Conservation (phyloP, 2,888 invertebrate species). For the Ophonus ardosiacus region DNA sequence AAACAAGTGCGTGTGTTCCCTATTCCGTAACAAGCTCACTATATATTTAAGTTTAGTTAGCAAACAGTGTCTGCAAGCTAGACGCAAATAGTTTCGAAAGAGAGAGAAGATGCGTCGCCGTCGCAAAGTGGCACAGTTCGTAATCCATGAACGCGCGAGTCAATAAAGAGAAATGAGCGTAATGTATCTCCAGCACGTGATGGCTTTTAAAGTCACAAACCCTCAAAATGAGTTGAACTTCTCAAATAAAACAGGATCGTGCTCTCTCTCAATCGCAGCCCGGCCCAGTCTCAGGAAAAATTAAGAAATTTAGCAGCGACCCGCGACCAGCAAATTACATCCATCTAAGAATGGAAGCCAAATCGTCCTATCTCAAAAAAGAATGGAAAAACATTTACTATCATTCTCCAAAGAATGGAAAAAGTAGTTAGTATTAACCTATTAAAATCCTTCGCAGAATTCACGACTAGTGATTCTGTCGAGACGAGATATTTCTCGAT, state of each 20-base stretch:
- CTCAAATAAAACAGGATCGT: conserved; percentile 70
- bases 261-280: conserved; percentile 67
- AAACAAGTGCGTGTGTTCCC: conserved; percentile 32
- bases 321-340: conserved; percentile 60
- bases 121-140: conserved; percentile 60
- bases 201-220: conserved; percentile 68
- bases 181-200: conserved; percentile 69
- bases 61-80: neutral
- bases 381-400: too few relatives aligned
- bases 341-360: neutral
- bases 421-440: too few relatives aligned
- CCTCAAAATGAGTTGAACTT: conserved; percentile 70
- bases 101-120: conserved; percentile 37
- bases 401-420: too few relatives aligned
- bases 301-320: conserved; percentile 59
- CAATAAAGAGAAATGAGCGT: conserved; percentile 69
- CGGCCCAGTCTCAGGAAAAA: conserved; percentile 31
- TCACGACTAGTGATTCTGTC: too few relatives aligned
- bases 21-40: conserved; percentile 15
- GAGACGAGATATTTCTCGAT: too few relatives aligned
- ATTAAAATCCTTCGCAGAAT: too few relatives aligned
- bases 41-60: conserved; percentile 32
- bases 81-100: conserved; percentile 11
- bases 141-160: conserved; percentile 66
- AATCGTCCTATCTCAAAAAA: neutral